Base-by-base conservation (phyloP, 2,113 vertebrate genomes). In the Cnemophilus loriae region DNA sequence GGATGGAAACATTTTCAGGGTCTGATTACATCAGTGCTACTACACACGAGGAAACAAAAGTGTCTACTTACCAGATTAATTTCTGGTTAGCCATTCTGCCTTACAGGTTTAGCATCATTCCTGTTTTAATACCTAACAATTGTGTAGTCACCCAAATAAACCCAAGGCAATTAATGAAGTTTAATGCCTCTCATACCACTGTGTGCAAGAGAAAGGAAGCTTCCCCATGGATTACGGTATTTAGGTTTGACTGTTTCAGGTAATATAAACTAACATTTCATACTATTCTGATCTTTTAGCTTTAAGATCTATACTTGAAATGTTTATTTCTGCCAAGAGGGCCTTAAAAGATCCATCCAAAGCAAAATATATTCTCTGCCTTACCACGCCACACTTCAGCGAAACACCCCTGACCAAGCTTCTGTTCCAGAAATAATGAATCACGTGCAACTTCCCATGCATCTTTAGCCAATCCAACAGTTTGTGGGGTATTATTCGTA, bases 381-480 rank as follows among this genome's bases (percentile, higher is more conserved):
- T 99, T 99, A 99, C 99, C 99, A 98, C 98, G 99, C 98, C 99
- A 99, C 95, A 99, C 99, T 97, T 99, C 99, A 98, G 99, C 99
- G 98, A 99, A 99, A 99, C 99, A 99, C 97, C 99, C 99, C 91
- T 99, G 99, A 97, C 99, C 99, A 97, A 99, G 99, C 98, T 99
- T 99, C 98, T 99, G 97, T 91, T 99, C 98, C 98, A 99, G 97
- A 97, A 91, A 97, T 97, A 99, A 98, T 81, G 98, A 97, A 87
- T 98, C 97, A 95, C 99, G 98, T 97, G 96, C 93, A 97, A 99
- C 98, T 98, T 99, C 99, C 99, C 99, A 99, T 98, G 99, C 98
- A 98, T 99, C 99, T 97, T 99, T 99, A 98, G 98, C 98, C 98
- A 99, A 99, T 98, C 99, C 99, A 98, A 99, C 96, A 97, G 99